phyloP scores from a whole-genome alignment of 2,888 invertebrate genomes.

The Leucophora obtusa region DNA sequence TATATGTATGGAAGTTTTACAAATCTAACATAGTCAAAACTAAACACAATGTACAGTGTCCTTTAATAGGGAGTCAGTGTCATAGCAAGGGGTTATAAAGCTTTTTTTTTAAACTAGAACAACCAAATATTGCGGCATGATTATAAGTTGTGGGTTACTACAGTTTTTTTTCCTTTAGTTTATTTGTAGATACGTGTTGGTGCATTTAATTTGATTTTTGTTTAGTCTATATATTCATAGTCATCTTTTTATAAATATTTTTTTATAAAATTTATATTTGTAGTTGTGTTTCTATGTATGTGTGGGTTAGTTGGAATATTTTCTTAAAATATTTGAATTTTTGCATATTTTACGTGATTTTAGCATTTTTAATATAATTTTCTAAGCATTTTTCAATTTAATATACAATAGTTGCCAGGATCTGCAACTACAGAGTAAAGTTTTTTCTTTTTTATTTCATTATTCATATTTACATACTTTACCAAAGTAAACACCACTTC shows the following conservation, averaged over 20 bases:
- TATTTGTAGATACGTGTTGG: constrained; percentile 62
- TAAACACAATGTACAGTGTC: neutral
- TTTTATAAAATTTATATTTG: neutral
- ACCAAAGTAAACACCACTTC: constrained; percentile 17
- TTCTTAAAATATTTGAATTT: constrained; percentile 55
- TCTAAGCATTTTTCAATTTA: constrained; percentile 33
- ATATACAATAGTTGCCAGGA: constrained; percentile 1
- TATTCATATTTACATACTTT: constrained; percentile 8
- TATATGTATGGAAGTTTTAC: too few relatives aligned
- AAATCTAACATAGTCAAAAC: neutral
- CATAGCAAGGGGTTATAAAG: constrained; percentile 1
- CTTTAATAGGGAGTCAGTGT: neutral
- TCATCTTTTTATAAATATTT: constrained; percentile 28
- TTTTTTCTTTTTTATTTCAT: neutral
- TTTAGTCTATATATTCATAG: constrained; percentile 39
- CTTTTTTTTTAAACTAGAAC: neutral
- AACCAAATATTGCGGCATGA: constrained; percentile 9
- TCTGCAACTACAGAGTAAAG: neutral
- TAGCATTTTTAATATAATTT: constrained; percentile 57
- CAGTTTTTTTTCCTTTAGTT: constrained; percentile 16
- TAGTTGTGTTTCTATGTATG: constrained; percentile 2
- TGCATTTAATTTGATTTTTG: constrained; percentile 67
- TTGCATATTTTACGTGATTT: constrained; percentile 69
- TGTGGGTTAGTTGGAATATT: neutral
- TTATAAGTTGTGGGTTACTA: constrained; percentile 37